Percentiles rank a stretch among this genome's conserved stretches.
Evolutionary conservation across 2,888 invertebrate species (phyloP).

Genomic region (Pherbina coryleti): DNA sequence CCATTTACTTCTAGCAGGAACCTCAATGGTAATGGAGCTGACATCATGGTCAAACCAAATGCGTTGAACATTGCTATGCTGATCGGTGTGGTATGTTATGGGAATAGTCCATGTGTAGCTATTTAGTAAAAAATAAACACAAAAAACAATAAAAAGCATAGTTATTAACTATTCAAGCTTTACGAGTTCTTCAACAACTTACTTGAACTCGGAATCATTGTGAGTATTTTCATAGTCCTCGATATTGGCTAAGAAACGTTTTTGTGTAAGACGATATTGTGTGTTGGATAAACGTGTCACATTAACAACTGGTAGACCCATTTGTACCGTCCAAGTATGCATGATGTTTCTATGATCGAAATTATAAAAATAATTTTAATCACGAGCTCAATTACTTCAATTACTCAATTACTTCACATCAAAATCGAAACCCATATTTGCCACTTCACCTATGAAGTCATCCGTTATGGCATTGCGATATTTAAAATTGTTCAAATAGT

Average conservation of each 20-base stretch:
- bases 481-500: constrained; percentile 78
- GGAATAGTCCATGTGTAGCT: constrained; percentile 89
- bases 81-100: constrained; percentile 77
- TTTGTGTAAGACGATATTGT: constrained; percentile 76
- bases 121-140: constrained; percentile 53
- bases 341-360: constrained; percentile 71
- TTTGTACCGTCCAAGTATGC: constrained; percentile 90
- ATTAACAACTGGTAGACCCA: constrained; percentile 85
- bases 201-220: constrained; percentile 70
- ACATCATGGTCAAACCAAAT: constrained; percentile 56
- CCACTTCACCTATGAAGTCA: constrained; percentile 75
- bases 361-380: not conserved
- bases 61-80: constrained; percentile 58
- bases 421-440: constrained; percentile 71
- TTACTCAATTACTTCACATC: constrained; percentile 61
- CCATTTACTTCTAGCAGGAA: constrained; percentile 72
- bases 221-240: constrained; percentile 69
- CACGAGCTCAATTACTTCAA: not conserved
- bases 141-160: too few relatives aligned
- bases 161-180: too few relatives aligned
- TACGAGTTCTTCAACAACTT: constrained; percentile 43
- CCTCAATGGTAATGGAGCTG: constrained; percentile 49
- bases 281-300: constrained; percentile 70
- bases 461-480: constrained; percentile 84
- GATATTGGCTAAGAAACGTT: constrained; percentile 80